These are phyloP conservation scores for Cydia pomonella DNA, from an alignment of 1,140 invertebrate species.

Conservation along the genomic window DNA sequence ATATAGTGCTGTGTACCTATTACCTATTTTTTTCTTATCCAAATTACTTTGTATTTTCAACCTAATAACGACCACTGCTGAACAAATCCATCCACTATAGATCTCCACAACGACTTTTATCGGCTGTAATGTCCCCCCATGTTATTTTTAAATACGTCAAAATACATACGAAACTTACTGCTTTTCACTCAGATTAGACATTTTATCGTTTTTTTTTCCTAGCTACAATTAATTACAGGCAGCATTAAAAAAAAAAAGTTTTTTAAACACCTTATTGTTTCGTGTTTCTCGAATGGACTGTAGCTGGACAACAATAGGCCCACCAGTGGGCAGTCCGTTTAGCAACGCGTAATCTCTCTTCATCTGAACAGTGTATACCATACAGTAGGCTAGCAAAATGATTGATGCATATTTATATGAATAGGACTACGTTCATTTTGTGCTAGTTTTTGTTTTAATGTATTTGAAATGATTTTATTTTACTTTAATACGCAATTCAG, in stretches of 20 bases:
- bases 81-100: too few species aligned
- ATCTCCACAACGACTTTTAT: too few species aligned
- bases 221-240: background rate
- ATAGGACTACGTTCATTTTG: background rate
- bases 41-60: too few species aligned
- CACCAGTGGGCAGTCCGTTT: conserved; percentile 31
- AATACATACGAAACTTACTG: background rate
- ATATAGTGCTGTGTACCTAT: too few species aligned
- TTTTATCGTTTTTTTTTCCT: background rate
- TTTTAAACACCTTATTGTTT: background rate
- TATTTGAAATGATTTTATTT: too few species aligned
- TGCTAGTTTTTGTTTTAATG: too few species aligned
- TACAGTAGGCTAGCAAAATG: background rate
- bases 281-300: conserved; percentile 2
- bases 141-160: too few species aligned
- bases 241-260: background rate
- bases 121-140: too few species aligned
- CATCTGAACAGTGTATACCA: background rate
- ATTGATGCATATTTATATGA: background rate
- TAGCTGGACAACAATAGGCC: conserved; percentile 12
- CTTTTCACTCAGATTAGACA: background rate
- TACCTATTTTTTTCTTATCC: too few species aligned
- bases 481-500: too few species aligned
- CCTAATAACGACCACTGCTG: too few species aligned
- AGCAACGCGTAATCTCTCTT: conserved; percentile 29